phyloP scores from a whole-genome alignment of 2,797 vertebrate genomes.

The Sparus aurata region DNA sequence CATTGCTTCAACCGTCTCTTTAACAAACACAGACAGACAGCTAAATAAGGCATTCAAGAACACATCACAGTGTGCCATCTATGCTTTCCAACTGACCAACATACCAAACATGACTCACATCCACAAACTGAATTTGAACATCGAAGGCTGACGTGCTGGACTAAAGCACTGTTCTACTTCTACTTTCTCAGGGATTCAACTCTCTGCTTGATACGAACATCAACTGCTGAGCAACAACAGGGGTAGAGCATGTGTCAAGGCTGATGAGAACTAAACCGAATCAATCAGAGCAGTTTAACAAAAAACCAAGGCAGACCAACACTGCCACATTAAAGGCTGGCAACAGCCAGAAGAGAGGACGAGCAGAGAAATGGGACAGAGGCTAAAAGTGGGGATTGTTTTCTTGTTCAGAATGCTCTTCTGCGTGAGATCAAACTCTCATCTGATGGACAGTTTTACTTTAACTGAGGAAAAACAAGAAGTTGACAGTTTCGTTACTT shows the following conservation, averaged over 20 bases:
- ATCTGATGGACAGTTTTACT: neutral
- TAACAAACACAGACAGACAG: neutral
- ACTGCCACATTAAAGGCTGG: neutral
- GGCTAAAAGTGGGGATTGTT: neutral
- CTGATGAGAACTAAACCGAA: slow-evolving; percentile 17
- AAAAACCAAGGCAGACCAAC: neutral
- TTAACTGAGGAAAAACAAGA: neutral
- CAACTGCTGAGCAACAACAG: slow-evolving; percentile 5
- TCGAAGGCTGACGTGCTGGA: neutral
- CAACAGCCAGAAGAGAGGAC: neutral
- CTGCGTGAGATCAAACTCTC: neutral
- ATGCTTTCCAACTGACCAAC: neutral
- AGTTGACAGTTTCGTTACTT: neutral
- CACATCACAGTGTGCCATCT: neutral
- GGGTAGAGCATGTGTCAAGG: neutral
- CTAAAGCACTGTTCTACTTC: neutral
- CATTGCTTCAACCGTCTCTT: neutral
- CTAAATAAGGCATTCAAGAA: neutral
- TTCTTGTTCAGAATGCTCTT: neutral
- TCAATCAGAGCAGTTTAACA: slow-evolving; percentile 4
- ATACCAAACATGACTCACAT: slow-evolving; percentile 11
- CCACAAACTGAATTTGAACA: neutral
- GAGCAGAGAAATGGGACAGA: neutral
- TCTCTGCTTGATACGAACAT: slow-evolving; percentile 21
- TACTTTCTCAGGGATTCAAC: neutral